Evolutionary conservation across 2,888 invertebrate genomes (phyloP).

Genomic region (Hartigia nigra): DNA sequence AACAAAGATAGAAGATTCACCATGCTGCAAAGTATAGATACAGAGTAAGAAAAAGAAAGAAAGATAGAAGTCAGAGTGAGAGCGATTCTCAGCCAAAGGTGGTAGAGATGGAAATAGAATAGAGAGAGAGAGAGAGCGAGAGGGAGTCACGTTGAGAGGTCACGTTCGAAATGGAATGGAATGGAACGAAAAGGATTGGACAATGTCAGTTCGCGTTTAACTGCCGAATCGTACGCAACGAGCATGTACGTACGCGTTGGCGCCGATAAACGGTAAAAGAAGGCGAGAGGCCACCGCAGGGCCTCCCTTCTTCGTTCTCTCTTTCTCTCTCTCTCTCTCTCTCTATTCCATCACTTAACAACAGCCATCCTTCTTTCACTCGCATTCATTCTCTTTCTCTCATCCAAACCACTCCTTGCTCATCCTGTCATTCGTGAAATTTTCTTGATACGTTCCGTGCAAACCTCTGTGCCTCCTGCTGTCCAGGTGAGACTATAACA

Average conservation of each 20-base stretch:
- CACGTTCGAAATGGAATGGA: conserved; percentile 30
- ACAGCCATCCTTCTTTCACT: background rate
- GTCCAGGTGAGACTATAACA: background rate
- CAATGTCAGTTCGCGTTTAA: conserved; percentile 46
- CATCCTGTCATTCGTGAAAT: background rate
- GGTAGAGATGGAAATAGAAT: conserved; percentile 12
- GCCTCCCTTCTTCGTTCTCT: conserved; percentile 20
- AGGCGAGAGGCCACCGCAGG: background rate
- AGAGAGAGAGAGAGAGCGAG: conserved; percentile 21
- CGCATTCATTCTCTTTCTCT: background rate
- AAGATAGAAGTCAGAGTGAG: conserved; percentile 6
- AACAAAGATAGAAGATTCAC: conserved; percentile 17
- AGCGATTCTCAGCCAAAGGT: background rate
- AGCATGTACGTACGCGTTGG: conserved; percentile 2
- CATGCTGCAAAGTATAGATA: background rate
- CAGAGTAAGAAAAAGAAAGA: conserved; percentile 26
- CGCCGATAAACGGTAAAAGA: background rate
- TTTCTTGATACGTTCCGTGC: background rate
- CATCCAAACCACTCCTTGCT: background rate
- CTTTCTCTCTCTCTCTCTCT: conserved; percentile 18
- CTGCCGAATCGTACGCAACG: conserved; percentile 28
- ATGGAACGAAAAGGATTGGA: conserved; percentile 22
- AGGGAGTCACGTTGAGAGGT: conserved; percentile 32
- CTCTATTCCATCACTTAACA: background rate
- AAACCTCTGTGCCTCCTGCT: background rate